Evolutionary conservation across 2,113 vertebrate species (phyloP).

Genomic region (Cavia aperea): DNA sequence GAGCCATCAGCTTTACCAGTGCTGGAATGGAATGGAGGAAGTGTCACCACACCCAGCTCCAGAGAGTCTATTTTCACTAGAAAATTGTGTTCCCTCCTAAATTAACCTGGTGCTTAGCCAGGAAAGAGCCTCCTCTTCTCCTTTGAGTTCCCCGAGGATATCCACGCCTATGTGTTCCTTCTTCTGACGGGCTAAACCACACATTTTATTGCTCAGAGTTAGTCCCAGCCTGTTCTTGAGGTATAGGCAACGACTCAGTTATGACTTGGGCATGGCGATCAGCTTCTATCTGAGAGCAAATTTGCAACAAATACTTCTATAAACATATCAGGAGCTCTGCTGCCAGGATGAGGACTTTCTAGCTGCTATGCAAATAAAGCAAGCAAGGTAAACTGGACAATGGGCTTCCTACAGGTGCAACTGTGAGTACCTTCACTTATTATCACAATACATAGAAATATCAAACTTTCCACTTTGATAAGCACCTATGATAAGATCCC

Average conservation of each 20-base stretch:
- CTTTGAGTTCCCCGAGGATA: background rate
- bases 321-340: background rate
- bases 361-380: background rate
- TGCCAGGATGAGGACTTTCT: background rate
- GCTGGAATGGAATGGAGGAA: too few species aligned
- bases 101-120: background rate
- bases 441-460: background rate
- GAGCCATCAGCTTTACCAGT: background rate
- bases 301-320: background rate
- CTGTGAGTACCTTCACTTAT: background rate
- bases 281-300: background rate
- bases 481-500: background rate
- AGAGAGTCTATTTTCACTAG: background rate
- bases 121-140: background rate
- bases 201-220: background rate
- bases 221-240: background rate
- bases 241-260: background rate
- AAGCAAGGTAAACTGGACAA: background rate
- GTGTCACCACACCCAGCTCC: background rate
- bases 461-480: background rate
- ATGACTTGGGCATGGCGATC: background rate
- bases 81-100: background rate
- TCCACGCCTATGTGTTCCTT: background rate
- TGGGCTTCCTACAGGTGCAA: background rate
- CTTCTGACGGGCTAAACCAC: background rate